Evolutionary conservation across 2,113 vertebrate genomes (phyloP), one percentile per base, ranked within the genome.

Genomic region (Tenrec ecaudatus): DNA sequence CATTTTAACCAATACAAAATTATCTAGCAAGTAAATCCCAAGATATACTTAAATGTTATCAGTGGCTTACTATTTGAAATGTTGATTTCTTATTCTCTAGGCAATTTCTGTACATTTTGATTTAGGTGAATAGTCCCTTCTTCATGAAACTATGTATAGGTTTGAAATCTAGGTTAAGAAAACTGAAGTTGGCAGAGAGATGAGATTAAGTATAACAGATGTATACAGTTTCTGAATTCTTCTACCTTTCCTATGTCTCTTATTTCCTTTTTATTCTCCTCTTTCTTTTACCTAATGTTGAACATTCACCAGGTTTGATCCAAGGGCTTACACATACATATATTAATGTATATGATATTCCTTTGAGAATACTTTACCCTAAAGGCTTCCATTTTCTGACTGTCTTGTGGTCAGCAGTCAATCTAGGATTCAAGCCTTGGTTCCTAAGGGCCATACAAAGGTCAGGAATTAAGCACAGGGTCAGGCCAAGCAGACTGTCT

Each of bases 401-500:
- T 92, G 68, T 96, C 64, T 77, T 94, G 81, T 71, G 80, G 91
- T 92, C 94, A 93, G 89, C 76, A 93, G 91, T 93, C 76, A 84
- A n/a, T 83, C 86, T 86, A 43, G 66, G 57, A 58, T 81, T 83
- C 86, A 78, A 58, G 53, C 12, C 66, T 92, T 92, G 36, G 80
- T 86, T 94, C 95, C 95, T 95, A 96, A 88, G 47, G 93, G 90
- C 95, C 88, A 92, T 16, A 38, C 25, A 64, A 25, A 96, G 95
- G 96, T 96, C 92, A 95, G 1, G n/a, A 95, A 97, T 96, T 96
- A 96, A 95, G 43, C n/a, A 75, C 12, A 62, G 25, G 96, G 95
- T 97, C 96, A 97, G 75, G n/a, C 86, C 66, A 90, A 90, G 90
- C 96, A 97, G 96, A 97, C 95, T 93, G 83, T 88, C 92, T 95